phyloP scores from a whole-genome alignment of 2,888 invertebrate species.

The Drosophila mimica region DNA sequence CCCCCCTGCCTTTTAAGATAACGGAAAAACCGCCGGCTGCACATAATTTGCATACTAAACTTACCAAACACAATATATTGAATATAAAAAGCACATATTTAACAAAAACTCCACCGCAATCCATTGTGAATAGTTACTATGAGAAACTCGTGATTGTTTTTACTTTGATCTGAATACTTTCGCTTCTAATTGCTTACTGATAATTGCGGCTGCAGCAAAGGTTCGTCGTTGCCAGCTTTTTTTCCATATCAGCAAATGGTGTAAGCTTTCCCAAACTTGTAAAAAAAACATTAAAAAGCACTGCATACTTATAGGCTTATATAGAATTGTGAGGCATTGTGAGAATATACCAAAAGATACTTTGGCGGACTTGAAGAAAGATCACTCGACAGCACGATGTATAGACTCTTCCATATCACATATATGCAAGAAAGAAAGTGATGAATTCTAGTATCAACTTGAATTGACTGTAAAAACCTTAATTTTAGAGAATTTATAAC shows the following conservation, averaged over 20 bases:
- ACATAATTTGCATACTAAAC: conserved; percentile 70
- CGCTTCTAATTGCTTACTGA: conserved; percentile 22
- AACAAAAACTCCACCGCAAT: conserved; percentile 90
- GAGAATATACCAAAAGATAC: not conserved
- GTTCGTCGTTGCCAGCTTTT: conserved; percentile 28
- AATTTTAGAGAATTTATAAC: not conserved
- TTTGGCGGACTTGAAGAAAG: not conserved
- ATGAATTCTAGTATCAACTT: not conserved
- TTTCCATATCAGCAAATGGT: conserved; percentile 16
- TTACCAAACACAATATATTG: conserved; percentile 92
- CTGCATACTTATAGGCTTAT: conserved; percentile 30
- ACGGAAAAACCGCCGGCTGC: not conserved
- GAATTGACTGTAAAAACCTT: not conserved
- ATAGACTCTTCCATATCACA: not conserved
- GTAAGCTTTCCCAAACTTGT: not conserved
- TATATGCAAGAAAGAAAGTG: not conserved
- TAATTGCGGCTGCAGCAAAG: not conserved
- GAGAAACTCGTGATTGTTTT: not conserved
- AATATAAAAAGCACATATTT: conserved; percentile 93
- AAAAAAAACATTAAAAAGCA: not conserved
- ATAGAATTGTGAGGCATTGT: not conserved
- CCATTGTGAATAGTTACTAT: conserved; percentile 85
- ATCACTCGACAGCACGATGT: too few relatives aligned
- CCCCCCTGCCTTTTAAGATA: conserved; percentile 15
- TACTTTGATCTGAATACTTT: conserved; percentile 9